Conservation (phyloP, 64 coral and sea anemone genomes). For the Montipora sp. region DNA sequence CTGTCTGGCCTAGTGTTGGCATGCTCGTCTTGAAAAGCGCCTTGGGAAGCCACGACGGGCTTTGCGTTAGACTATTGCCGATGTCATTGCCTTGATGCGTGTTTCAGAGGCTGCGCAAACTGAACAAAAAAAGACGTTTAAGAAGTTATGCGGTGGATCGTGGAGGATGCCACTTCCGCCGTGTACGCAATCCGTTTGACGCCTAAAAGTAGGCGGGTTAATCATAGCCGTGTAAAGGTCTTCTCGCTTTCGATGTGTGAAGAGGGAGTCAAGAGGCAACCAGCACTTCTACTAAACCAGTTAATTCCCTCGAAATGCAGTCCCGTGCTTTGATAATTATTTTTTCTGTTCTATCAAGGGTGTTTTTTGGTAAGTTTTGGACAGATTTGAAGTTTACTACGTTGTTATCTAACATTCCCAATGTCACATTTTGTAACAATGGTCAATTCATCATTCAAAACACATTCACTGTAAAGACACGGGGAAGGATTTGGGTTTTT, state of each 20-base stretch:
- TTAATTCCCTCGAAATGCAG: conserved; percentile 26
- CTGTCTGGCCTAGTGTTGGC: neutral
- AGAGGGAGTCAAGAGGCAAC: conserved; percentile 6
- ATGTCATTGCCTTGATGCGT: neutral
- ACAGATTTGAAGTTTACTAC: neutral
- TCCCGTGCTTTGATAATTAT: neutral
- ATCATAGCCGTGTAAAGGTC: conserved; percentile 18
- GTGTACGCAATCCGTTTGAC: conserved; percentile 31
- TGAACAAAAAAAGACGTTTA: neutral
- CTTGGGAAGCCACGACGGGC: neutral
- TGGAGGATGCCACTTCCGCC: conserved; percentile 46
- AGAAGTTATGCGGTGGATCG: neutral
- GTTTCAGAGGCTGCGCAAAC: neutral
- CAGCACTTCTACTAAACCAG: conserved; percentile 1
- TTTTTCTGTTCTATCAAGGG: neutral
- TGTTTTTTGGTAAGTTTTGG: conserved; percentile 21
- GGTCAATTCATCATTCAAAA: conserved; percentile 39
- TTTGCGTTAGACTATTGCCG: neutral
- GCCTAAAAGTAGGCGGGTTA: conserved; percentile 38
- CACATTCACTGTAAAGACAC: conserved; percentile 8
- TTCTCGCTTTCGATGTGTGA: conserved; percentile 17
- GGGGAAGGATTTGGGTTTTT: conserved; percentile 5
- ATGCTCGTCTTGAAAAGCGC: neutral
- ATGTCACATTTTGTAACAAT: neutral
- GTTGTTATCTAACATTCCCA: neutral